Evolutionary conservation across 2,113 vertebrate species (phyloP).

Genomic region (Coturnix japonica): DNA sequence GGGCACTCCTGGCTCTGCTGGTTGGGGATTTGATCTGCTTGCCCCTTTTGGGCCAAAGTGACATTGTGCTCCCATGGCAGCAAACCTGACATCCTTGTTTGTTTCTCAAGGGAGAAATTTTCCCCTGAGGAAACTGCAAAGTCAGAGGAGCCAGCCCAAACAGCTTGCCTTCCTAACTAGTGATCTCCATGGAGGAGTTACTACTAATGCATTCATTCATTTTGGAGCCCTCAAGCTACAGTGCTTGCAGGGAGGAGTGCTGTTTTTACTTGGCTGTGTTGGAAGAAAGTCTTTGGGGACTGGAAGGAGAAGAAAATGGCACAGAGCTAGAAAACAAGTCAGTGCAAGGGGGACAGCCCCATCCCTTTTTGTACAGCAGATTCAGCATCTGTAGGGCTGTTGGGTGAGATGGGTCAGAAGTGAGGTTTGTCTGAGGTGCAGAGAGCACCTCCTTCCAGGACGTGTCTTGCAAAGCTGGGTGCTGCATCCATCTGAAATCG

Average conservation of each 20-base stretch:
- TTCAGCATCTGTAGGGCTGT: not conserved
- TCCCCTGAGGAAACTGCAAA: not conserved
- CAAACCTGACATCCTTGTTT: not conserved
- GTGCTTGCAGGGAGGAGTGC: constrained; percentile 18
- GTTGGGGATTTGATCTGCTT: not conserved
- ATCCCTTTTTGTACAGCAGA: not conserved
- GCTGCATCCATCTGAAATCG: not conserved
- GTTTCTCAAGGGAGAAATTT: not conserved
- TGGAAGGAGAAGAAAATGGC: not conserved
- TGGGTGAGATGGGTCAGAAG: not conserved
- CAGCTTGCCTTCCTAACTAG: not conserved
- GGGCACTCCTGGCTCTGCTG: not conserved
- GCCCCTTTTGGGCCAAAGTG: not conserved
- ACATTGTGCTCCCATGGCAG: rapidly evolving
- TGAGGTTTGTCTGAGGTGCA: not conserved
- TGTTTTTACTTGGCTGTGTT: constrained; percentile 4
- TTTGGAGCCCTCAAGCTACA: not conserved
- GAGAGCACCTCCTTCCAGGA: not conserved
- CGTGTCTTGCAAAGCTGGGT: too few relatives aligned
- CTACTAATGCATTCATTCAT: not conserved
- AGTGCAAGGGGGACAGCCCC: not conserved
- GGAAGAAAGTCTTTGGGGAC: not conserved
- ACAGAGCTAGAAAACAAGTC: not conserved
- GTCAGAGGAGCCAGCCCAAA: not conserved
- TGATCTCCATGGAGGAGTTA: not conserved